Percentiles rank a stretch among this genome's conserved stretches.
These are phyloP conservation scores for Heliconius cydno DNA, from an alignment of 2,888 invertebrate species.

Conservation along the genomic window DNA sequence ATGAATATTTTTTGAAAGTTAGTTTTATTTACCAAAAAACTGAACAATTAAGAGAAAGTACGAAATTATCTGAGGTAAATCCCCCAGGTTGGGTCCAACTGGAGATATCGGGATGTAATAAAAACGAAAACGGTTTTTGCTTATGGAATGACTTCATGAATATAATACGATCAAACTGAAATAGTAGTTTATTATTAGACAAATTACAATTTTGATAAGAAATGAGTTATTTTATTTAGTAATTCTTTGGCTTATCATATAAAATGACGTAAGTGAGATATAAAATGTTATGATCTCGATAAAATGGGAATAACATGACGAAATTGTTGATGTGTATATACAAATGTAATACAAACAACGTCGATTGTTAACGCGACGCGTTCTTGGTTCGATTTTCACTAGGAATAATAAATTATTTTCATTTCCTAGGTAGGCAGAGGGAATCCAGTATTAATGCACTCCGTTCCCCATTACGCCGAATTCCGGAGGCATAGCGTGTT, in stretches of 20 bases:
- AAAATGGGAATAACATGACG: background rate
- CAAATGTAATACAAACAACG: background rate
- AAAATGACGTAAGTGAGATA: constrained; percentile 2
- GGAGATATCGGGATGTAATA: constrained; percentile 56
- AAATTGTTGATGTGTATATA: background rate
- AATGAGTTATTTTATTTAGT: background rate
- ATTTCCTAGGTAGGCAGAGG: too few relatives aligned
- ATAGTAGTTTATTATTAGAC: background rate
- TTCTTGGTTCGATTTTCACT: background rate
- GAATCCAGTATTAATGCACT: too few relatives aligned
- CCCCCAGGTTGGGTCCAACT: constrained; percentile 59
- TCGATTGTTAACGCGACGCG: background rate
- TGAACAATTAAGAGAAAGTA: constrained; percentile 59
- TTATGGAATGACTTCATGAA: constrained; percentile 59
- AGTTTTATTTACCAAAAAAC: constrained; percentile 64
- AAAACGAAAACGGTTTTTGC: constrained; percentile 60
- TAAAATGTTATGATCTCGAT: background rate
- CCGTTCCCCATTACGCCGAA: too few relatives aligned
- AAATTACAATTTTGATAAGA: background rate
- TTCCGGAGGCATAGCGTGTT: too few relatives aligned
- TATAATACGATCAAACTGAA: constrained; percentile 43
- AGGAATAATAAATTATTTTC: background rate
- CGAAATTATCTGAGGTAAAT: constrained; percentile 52
- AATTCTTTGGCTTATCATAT: background rate
- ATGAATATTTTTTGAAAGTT: constrained; percentile 61